phyloP scores from a whole-genome alignment of 2,888 invertebrate genomes.

The Charanyca ferruginea region DNA sequence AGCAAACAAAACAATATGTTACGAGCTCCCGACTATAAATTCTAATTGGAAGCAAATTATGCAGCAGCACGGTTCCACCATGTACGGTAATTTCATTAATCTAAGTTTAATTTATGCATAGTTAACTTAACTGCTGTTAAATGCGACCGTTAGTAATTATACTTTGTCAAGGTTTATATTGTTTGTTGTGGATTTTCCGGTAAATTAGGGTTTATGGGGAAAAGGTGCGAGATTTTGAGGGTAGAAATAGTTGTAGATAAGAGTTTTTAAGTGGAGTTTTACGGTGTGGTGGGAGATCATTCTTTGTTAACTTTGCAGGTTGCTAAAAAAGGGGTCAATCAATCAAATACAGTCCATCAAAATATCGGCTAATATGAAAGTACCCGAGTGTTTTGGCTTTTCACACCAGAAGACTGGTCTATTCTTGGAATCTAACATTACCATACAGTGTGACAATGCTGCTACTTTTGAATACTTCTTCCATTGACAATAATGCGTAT shows the following conservation, averaged over 20 bases:
- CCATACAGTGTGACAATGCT: too few relatives aligned
- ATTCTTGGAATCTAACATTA: too few relatives aligned
- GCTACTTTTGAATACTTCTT: too few relatives aligned
- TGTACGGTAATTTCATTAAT: conserved; percentile 75
- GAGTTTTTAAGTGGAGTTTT: conserved; percentile 4
- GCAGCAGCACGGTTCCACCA: conserved; percentile 67
- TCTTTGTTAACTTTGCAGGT: background rate
- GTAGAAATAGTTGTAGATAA: conserved; percentile 24
- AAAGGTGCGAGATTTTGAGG: conserved; percentile 21
- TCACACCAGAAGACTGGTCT: too few relatives aligned
- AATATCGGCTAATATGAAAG: too few relatives aligned
- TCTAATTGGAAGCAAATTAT: conserved; percentile 74
- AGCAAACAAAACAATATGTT: conserved; percentile 57
- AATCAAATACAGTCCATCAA: background rate
- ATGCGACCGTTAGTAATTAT: conserved; percentile 59
- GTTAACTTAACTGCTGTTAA: conserved; percentile 67
- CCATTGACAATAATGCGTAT: too few relatives aligned
- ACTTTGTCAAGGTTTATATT: conserved; percentile 54
- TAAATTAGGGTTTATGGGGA: conserved; percentile 42
- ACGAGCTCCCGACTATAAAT: conserved; percentile 65
- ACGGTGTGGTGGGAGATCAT: background rate
- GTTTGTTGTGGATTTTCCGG: conserved; percentile 42
- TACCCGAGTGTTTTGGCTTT: too few relatives aligned
- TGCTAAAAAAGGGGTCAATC: background rate
- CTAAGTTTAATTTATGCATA: conserved; percentile 75